Evolutionary conservation across 2,797 vertebrate genomes (phyloP), one percentile per base, ranked within the genome.

Genomic region (Apodemus agrarius): DNA sequence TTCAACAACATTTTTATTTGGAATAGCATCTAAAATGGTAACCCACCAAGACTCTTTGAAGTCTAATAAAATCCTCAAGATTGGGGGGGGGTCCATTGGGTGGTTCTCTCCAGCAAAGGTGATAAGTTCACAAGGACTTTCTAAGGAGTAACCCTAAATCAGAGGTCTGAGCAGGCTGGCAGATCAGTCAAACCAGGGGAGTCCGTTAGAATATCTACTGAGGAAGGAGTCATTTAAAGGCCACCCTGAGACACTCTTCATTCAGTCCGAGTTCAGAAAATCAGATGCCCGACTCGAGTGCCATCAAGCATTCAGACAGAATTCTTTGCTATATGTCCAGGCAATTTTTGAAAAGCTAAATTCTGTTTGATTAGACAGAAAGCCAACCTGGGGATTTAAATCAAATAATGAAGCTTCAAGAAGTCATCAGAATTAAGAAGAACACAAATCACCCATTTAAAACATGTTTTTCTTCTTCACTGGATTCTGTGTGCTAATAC

Each of bases 401-500:
- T 17, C 72, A 95, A 24, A 13, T 81, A 61, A 72, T 26, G 31
- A 84, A 91, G 34, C 80, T 40, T 95, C 26, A 5, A 63, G 91
- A 49, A 95, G 16, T 63, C 46, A 46, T 85, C 80, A 84, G 89
- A 95, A 95, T 89, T 89, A 83, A 95, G 92, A 76, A 94, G 57
- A 94, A 87, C 76, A 90, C 78, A 95, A 88, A 65, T 96, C 37
- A 94, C 85, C 83, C 90, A 96, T 97, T 97, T 89, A 95, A 96
- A 91, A 80, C 93, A 74, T 49, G 52, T 59, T 95, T 95, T 97
- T 65, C 69, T 85, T 90, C 65, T 85, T 96, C 92, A 85, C 80
- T 63, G 67, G 54, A 86, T 90, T 90, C 85, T 89, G 76, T 29
- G 54, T 2, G 21, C 43, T 78, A 88, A 83, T 78, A 91, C 93